phyloP scores from a whole-genome alignment of 2,113 vertebrate genomes.

The Phainopepla nitens region DNA sequence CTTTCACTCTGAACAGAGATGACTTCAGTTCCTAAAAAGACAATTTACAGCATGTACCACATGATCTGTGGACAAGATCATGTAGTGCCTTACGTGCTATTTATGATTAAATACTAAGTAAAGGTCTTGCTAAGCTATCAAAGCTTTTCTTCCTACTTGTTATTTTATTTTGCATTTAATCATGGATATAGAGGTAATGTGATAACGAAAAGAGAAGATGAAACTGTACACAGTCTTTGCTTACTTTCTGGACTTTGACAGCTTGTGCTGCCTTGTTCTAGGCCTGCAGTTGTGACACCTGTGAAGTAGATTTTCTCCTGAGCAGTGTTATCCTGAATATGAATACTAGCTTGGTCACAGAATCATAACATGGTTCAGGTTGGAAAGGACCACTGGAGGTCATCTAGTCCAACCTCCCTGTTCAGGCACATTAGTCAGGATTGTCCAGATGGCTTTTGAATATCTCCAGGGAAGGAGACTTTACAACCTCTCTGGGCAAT shows the following conservation, averaged over 20 bases:
- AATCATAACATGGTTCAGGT: neutral
- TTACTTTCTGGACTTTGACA: neutral
- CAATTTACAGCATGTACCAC: neutral
- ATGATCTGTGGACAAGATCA: neutral
- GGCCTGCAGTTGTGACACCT: neutral
- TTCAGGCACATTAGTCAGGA: neutral
- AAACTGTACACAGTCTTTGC: neutral
- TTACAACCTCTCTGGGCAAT: neutral
- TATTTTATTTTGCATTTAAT: neutral
- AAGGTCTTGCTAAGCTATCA: neutral
- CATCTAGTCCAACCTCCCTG: neutral
- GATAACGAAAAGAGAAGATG: neutral
- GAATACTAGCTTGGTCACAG: neutral
- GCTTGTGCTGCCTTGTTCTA: neutral
- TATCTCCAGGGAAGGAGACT: neutral
- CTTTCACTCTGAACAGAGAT: neutral
- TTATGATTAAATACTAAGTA: neutral
- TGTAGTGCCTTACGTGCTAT: neutral
- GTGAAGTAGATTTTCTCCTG: neutral
- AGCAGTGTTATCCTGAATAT: neutral
- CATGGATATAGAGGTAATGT: neutral
- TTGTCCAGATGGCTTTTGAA: neutral
- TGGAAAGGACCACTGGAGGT: neutral
- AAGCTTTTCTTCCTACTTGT: neutral
- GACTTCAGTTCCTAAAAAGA: neutral